Evolutionary conservation across 2,888 invertebrate genomes (phyloP).

Genomic region (Andrena hattorfiana): DNA sequence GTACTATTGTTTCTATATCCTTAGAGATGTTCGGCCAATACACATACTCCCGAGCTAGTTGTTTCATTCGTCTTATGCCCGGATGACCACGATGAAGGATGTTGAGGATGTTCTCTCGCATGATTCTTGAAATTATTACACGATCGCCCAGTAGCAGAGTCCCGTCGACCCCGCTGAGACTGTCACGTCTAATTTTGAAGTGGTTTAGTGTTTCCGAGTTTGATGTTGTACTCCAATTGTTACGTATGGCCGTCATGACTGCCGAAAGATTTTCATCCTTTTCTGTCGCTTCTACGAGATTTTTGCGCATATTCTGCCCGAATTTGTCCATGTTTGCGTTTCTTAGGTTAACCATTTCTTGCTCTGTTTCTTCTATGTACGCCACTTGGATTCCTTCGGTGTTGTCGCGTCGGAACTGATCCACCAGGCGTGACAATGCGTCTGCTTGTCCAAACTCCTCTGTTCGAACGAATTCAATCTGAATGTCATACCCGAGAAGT

Average conservation of each 20-base stretch:
- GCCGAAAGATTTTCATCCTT: background rate
- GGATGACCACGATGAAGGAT: too few species aligned
- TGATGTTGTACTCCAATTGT: background rate
- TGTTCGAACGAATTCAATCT: background rate
- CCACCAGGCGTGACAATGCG: background rate
- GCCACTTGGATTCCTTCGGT: background rate
- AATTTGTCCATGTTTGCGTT: background rate
- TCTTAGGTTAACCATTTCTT: background rate
- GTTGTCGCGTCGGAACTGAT: background rate
- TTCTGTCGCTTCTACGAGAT: background rate
- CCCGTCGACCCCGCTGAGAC: too few species aligned
- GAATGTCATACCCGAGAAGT: background rate
- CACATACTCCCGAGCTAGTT: too few species aligned
- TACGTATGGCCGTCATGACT: background rate
- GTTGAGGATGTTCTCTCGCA: too few species aligned
- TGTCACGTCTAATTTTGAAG: too few species aligned
- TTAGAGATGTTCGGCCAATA: too few species aligned
- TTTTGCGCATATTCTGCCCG: background rate
- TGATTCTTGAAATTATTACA: too few species aligned
- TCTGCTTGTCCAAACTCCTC: background rate
- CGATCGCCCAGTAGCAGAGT: too few species aligned
- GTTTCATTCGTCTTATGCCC: too few species aligned
- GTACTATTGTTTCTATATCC: too few species aligned
- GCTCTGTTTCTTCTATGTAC: background rate
- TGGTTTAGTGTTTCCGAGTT: too few species aligned